Percentiles rank a stretch among this genome's conserved stretches.
phyloP scores from a whole-genome alignment of 2,888 invertebrate genomes.

The Hydriomena furcata region DNA sequence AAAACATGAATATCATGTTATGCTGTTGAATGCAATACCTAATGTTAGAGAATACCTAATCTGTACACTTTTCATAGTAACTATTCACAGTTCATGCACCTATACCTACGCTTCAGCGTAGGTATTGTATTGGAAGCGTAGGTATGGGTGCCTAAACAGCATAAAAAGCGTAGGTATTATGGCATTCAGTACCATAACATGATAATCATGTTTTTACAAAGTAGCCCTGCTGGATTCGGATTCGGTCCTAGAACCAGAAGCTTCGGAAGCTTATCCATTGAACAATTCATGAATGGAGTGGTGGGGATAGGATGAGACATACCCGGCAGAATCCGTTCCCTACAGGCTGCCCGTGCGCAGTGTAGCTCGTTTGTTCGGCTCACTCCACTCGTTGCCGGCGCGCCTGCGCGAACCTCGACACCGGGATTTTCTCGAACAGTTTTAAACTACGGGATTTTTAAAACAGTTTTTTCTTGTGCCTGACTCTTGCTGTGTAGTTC shows the following conservation, averaged over 20 bases:
- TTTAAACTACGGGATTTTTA: slow-evolving; percentile 30
- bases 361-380: slow-evolving; percentile 41
- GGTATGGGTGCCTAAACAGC: no score
- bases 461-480: slow-evolving; percentile 49
- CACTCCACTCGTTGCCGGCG: slow-evolving; percentile 56
- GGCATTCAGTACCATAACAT: no score
- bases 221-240: no score
- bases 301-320: slow-evolving; percentile 61
- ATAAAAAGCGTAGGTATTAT: no score
- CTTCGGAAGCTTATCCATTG: slow-evolving; percentile 51
- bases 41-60: no score
- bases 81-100: no score
- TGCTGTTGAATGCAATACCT: no score
- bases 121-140: no score
- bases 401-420: slow-evolving; percentile 56
- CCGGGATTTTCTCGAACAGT: slow-evolving; percentile 60
- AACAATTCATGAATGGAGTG: slow-evolving; percentile 74
- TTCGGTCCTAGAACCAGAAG: slow-evolving; percentile 7
- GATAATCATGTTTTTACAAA: no score
- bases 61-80: no score
- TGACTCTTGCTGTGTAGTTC: slow-evolving; percentile 56
- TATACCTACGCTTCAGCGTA: no score
- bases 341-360: slow-evolving; percentile 55
- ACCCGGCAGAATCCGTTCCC: slow-evolving; percentile 42
- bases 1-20: no score